phyloP scores from a whole-genome alignment of 2,113 vertebrate species.

The Channa argus region DNA sequence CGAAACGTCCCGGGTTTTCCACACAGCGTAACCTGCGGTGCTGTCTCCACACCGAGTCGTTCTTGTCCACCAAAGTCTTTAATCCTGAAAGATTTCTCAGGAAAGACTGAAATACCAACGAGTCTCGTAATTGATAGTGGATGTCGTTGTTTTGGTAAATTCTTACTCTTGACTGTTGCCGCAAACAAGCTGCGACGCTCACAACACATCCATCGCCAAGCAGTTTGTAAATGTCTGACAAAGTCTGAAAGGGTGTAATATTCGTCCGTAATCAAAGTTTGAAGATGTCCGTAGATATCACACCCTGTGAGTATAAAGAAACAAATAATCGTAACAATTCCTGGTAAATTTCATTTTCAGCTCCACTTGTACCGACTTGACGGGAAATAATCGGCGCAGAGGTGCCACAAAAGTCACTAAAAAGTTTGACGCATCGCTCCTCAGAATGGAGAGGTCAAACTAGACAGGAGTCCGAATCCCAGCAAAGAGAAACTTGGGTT shows the following conservation, averaged over 20 bases:
- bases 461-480: slow-evolving; percentile 6
- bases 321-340: slow-evolving; percentile 17
- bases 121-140: slow-evolving; percentile 23
- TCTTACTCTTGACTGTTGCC: slow-evolving; percentile 35
- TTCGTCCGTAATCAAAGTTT: slow-evolving; percentile 62
- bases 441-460: slow-evolving; percentile 5
- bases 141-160: slow-evolving; percentile 25
- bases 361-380: slow-evolving; percentile 21
- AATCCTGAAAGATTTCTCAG: slow-evolving; percentile 4
- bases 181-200: slow-evolving; percentile 34
- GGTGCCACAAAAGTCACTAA: slow-evolving; percentile 59
- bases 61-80: slow-evolving; percentile 42
- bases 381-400: slow-evolving; percentile 23
- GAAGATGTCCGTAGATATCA: slow-evolving; percentile 41
- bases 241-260: slow-evolving; percentile 30
- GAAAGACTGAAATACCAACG: background rate
- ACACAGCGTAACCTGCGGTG: slow-evolving; percentile 40
- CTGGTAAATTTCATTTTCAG: slow-evolving; percentile 44
- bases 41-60: slow-evolving; percentile 27
- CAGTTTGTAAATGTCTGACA: slow-evolving; percentile 4
- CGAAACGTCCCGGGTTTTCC: slow-evolving; percentile 61
- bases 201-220: slow-evolving; percentile 59
- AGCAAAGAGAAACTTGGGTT: slow-evolving; percentile 25
- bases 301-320: slow-evolving; percentile 3
- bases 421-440: slow-evolving; percentile 76